A percentile compares a stretch with the other conserved stretches of the same genome.
Conservation (phyloP, 2,797 vertebrate species). For the Phrynocephalus vlangalii region DNA sequence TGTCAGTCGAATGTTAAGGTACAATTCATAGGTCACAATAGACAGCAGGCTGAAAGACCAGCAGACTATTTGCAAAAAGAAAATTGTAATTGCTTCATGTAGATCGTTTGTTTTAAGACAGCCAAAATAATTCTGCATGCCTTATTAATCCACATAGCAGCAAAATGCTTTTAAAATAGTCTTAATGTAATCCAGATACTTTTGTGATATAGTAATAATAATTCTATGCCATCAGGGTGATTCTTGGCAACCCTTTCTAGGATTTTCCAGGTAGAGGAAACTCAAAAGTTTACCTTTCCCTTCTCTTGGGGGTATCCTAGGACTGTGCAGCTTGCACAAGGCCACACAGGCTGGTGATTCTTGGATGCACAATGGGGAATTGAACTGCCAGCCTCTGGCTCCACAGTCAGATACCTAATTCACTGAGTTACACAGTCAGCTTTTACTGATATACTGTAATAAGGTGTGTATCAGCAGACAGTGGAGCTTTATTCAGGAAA, state of each 20-base stretch:
- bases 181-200: background rate
- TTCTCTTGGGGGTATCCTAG: too few relatives aligned
- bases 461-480: background rate
- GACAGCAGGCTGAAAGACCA: background rate
- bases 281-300: too few relatives aligned
- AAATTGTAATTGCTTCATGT: background rate
- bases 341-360: too few relatives aligned
- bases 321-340: too few relatives aligned
- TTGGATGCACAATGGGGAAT: too few relatives aligned
- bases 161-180: background rate
- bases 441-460: too few relatives aligned
- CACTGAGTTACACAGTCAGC: too few relatives aligned
- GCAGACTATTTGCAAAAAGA: background rate
- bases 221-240: too few relatives aligned
- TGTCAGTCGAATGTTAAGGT: slow-evolving; percentile 6
- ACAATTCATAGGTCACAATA: background rate
- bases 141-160: background rate
- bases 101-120: background rate
- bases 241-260: too few relatives aligned
- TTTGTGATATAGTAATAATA: background rate
- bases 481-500: background rate
- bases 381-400: too few relatives aligned
- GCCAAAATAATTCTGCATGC: background rate
- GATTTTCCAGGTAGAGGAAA: too few relatives aligned
- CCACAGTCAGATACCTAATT: too few relatives aligned